Evolutionary conservation across 2,113 vertebrate genomes (phyloP).

Genomic region (Bungarus multicinctus): DNA sequence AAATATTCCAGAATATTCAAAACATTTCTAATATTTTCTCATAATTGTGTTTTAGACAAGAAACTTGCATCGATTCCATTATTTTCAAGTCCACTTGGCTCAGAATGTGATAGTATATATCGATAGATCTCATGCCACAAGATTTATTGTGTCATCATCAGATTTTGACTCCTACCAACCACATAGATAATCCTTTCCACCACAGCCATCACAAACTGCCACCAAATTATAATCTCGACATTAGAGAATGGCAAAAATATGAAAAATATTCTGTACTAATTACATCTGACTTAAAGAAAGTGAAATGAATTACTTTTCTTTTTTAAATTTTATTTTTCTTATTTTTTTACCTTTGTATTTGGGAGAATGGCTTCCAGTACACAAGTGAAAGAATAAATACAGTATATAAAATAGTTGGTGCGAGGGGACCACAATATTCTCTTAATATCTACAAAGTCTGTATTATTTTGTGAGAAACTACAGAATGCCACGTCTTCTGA

Average conservation of each 20-base stretch:
- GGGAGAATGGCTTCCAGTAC: background rate
- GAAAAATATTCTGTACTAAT: background rate
- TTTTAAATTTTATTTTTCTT: background rate
- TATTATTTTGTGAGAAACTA: background rate
- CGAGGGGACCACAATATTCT: background rate
- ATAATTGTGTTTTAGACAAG: background rate
- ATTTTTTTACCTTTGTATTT: background rate
- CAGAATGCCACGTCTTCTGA: background rate
- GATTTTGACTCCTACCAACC: background rate
- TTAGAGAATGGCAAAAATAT: background rate
- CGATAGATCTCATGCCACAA: background rate
- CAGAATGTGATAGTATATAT: background rate
- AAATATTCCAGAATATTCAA: background rate
- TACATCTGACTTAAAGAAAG: background rate
- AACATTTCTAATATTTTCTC: background rate
- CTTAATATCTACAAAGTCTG: background rate
- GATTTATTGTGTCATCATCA: background rate
- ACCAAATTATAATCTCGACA: background rate
- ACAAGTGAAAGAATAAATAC: background rate
- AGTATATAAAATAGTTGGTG: background rate
- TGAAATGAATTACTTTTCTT: background rate
- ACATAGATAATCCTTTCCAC: background rate
- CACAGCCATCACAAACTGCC: background rate
- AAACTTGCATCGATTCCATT: background rate
- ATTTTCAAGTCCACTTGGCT: background rate